Conservation (phyloP, 2,113 vertebrate species). For the Pimephales promelas region DNA sequence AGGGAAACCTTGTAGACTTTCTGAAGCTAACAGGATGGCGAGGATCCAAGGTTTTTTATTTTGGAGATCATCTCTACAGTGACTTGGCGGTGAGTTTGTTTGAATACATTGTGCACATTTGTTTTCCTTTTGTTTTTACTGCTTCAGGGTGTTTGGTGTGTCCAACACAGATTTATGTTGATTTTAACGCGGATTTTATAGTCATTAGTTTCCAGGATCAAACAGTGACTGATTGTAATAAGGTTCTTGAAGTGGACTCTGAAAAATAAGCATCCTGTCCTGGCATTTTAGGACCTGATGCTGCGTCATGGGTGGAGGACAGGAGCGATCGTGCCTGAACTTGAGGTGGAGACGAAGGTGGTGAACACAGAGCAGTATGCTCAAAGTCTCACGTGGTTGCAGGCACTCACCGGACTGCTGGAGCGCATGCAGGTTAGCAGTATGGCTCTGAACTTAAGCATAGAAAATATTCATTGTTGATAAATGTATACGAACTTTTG, state of each 20-base stretch:
- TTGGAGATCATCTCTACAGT: slow-evolving; percentile 96
- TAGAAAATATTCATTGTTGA: not conserved
- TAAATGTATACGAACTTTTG: not conserved
- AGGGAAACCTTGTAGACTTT: slow-evolving; percentile 96
- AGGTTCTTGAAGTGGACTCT: not conserved
- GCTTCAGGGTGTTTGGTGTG: not conserved
- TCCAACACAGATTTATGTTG: too few relatives aligned
- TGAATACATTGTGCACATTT: not conserved
- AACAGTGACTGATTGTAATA: not conserved
- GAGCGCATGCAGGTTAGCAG: slow-evolving; percentile 81
- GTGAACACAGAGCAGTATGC: slow-evolving; percentile 81
- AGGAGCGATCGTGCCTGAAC: slow-evolving; percentile 82
- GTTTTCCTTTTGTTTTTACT: not conserved
- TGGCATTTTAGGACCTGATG: slow-evolving; percentile 78
- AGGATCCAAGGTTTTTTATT: slow-evolving; percentile 94
- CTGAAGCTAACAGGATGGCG: slow-evolving; percentile 91
- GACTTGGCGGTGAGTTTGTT: slow-evolving; percentile 87
- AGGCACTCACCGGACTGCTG: slow-evolving; percentile 83
- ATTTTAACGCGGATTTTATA: too few relatives aligned
- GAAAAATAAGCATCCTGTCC: not conserved
- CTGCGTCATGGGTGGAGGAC: slow-evolving; percentile 85
- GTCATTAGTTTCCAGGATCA: not conserved
- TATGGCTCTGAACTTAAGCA: not conserved
- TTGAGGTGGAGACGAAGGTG: slow-evolving; percentile 82
- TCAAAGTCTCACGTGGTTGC: slow-evolving; percentile 83